Evolutionary conservation across 2,113 vertebrate genomes (phyloP).

Genomic region (Chaenogobius annularis): DNA sequence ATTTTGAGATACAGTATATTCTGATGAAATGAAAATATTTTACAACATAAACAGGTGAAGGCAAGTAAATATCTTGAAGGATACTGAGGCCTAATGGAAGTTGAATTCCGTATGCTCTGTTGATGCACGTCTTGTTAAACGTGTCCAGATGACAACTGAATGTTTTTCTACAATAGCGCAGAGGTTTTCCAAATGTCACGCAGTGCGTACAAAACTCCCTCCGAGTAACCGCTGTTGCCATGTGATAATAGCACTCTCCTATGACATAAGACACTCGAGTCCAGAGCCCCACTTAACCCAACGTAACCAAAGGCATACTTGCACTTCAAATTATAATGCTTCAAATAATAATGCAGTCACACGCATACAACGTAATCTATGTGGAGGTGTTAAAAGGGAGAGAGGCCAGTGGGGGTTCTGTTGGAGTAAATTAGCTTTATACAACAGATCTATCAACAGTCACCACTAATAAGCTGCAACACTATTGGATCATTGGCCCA

Average conservation of each 20-base stretch:
- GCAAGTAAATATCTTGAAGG: too few relatives aligned
- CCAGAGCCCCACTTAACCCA: background rate
- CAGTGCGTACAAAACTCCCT: too few relatives aligned
- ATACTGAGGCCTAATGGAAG: too few relatives aligned
- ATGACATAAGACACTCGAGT: background rate
- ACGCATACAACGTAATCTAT: background rate
- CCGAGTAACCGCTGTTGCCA: background rate
- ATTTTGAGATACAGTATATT: too few relatives aligned
- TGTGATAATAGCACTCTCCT: background rate
- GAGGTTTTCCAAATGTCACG: too few relatives aligned
- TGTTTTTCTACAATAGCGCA: too few relatives aligned
- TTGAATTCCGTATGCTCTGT: too few relatives aligned
- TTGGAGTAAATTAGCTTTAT: slow-evolving; percentile 2
- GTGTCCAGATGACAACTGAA: too few relatives aligned
- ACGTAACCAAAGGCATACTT: background rate
- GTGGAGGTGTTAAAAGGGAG: background rate
- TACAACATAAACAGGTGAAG: too few relatives aligned
- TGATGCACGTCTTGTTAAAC: too few relatives aligned
- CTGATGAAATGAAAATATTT: too few relatives aligned
- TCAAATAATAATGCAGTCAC: background rate
- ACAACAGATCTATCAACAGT: slow-evolving; percentile 5
- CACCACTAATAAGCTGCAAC: background rate
- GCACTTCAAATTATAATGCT: background rate
- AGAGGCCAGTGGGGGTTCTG: background rate
- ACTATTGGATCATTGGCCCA: background rate